Evolutionary conservation across 2,797 vertebrate species (phyloP).

Genomic region (Phrynocephalus forsythii): DNA sequence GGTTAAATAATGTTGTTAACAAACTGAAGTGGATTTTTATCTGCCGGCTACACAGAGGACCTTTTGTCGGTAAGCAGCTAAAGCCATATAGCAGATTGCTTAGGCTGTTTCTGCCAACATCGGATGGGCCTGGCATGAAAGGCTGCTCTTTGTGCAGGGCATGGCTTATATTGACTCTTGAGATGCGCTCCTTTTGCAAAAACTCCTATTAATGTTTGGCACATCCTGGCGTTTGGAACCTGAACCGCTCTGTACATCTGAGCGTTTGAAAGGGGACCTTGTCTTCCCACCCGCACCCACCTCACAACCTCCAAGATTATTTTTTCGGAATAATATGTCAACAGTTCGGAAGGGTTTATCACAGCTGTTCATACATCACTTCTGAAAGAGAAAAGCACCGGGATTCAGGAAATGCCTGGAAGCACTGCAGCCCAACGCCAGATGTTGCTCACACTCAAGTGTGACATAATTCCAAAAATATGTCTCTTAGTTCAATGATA

Average conservation of each 20-base stretch:
- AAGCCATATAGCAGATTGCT: background rate
- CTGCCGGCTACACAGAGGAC: background rate
- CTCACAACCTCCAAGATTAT: background rate
- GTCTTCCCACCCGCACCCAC: background rate
- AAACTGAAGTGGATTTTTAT: constrained; percentile 24
- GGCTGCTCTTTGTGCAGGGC: background rate
- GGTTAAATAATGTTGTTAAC: constrained; percentile 23
- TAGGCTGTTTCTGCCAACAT: background rate
- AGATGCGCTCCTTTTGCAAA: background rate
- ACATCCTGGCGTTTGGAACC: background rate
- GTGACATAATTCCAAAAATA: background rate
- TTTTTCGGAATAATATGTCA: background rate
- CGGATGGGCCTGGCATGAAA: background rate
- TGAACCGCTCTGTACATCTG: background rate
- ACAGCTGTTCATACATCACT: background rate
- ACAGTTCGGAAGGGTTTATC: background rate
- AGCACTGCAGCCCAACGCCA: background rate
- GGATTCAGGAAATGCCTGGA: background rate
- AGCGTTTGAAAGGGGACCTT: background rate
- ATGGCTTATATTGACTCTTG: constrained; percentile 2
- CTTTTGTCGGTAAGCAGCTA: background rate
- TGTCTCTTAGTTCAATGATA: background rate
- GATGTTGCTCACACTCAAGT: background rate
- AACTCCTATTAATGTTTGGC: constrained; percentile 12
- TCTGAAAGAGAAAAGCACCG: background rate